These are phyloP conservation scores for Podotricha telesiphe DNA, from an alignment of 2,888 invertebrate genomes.

Conservation along the genomic window DNA sequence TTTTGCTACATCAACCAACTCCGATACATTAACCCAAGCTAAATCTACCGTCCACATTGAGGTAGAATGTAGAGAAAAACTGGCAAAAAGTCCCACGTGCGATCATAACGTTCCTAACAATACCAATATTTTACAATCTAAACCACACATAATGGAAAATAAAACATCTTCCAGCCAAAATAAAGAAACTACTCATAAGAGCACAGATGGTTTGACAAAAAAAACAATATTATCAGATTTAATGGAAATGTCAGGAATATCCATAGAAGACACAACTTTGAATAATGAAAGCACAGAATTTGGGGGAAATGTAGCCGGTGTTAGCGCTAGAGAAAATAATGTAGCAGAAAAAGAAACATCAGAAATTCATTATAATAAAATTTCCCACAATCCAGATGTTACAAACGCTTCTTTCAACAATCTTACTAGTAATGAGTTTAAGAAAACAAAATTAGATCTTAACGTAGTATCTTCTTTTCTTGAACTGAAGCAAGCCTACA, in stretches of 20 bases:
- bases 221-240: conserved; percentile 71
- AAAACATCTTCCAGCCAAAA: background rate
- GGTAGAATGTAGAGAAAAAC: background rate
- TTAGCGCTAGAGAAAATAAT: background rate
- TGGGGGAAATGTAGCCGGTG: too few species aligned
- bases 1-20: background rate
- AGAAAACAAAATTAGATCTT: conserved; percentile 35
- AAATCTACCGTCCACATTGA: background rate
- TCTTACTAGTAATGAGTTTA: background rate
- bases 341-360: background rate
- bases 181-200: background rate
- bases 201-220: conserved; percentile 17
- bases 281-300: conserved; percentile 17
- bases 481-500: conserved; percentile 64
- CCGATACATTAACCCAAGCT: background rate
- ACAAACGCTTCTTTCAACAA: background rate
- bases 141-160: conserved; percentile 11
- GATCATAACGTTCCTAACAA: background rate
- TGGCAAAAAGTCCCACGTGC: background rate
- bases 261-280: conserved; percentile 58
- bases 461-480: conserved; percentile 58
- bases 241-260: conserved; percentile 80
- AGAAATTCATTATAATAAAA: background rate
- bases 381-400: background rate
- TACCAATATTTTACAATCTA: background rate